A percentile compares a stretch with the other conserved stretches of the same genome.
These are phyloP conservation scores for Sebastes flavidus DNA, from an alignment of 2,797 vertebrate genomes.

Conservation along the genomic window DNA sequence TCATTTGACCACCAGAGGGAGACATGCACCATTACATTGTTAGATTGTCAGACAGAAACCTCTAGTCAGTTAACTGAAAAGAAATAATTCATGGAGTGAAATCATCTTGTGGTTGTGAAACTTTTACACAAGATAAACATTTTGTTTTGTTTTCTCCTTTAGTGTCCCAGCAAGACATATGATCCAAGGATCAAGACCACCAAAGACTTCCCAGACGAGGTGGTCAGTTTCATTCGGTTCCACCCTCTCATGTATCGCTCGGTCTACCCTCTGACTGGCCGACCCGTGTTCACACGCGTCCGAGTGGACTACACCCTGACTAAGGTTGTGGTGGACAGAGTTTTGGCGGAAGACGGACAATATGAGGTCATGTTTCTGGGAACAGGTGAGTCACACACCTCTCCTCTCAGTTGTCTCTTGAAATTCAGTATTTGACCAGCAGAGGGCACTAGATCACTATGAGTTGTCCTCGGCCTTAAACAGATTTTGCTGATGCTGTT, in stretches of 20 bases:
- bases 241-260: conserved; percentile 93
- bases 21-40: conserved; percentile 44
- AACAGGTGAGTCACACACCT: conserved; percentile 85
- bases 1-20: conserved; percentile 69
- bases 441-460: conserved; percentile 63
- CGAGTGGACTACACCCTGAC: conserved; percentile 92
- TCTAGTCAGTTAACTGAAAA: background rate
- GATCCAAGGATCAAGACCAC: conserved; percentile 94
- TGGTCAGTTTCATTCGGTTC: conserved; percentile 91
- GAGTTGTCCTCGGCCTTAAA: background rate
- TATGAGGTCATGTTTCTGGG: conserved; percentile 98
- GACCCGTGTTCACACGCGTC: conserved; percentile 90
- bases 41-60: background rate
- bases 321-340: conserved; percentile 94
- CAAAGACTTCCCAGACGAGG: conserved; percentile 96
- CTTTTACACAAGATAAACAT: background rate
- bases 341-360: conserved; percentile 94
- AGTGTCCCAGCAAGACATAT: conserved; percentile 98
- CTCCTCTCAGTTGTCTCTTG: background rate
- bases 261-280: conserved; percentile 85
- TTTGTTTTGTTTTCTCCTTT: background rate
- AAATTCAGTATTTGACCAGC: conserved; percentile 45
- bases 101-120: background rate
- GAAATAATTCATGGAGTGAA: background rate
- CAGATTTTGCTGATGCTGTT: background rate